These are phyloP conservation scores for Pyralis farinalis DNA, from an alignment of 2,888 invertebrate genomes.

Conservation along the genomic window DNA sequence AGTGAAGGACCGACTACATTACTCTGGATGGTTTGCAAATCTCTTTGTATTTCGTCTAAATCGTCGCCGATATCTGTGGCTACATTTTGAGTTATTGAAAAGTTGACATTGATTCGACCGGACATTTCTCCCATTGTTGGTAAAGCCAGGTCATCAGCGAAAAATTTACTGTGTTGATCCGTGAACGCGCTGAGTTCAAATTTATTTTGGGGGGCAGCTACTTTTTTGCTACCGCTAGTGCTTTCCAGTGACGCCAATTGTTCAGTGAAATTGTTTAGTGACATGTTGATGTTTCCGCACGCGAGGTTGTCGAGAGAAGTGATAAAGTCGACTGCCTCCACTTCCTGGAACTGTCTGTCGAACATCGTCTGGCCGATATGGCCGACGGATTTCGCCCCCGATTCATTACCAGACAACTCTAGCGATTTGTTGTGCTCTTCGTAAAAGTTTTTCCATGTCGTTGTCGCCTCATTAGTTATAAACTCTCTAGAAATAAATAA, in stretches of 20 bases:
- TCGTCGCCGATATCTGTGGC: conserved; percentile 37
- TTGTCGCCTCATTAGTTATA: conserved; percentile 64
- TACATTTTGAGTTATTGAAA: conserved; percentile 45
- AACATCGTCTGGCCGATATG: conserved; percentile 58
- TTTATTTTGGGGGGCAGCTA: conserved; percentile 37
- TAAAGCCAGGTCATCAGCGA: conserved; percentile 45
- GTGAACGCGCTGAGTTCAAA: conserved; percentile 58
- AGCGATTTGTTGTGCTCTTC: conserved; percentile 67
- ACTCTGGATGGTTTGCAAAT: conserved; percentile 28
- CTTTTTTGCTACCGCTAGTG: conserved; percentile 39
- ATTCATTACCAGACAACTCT: conserved; percentile 62
- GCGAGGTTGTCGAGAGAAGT: conserved; percentile 28
- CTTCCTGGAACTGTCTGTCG: conserved; percentile 62
- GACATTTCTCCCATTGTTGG: conserved; percentile 43
- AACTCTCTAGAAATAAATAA: conserved; percentile 51
- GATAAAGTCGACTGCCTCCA: conserved; percentile 47
- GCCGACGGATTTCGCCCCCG: conserved; percentile 37
- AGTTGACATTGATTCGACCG: conserved; percentile 53
- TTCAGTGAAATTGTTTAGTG: conserved; percentile 46
- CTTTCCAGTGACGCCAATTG: conserved; percentile 44
- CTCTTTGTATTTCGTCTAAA: conserved; percentile 56
- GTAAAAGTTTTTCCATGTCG: conserved; percentile 71
- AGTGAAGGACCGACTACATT: conserved; percentile 35
- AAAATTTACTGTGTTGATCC: conserved; percentile 52
- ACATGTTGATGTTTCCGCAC: conserved; percentile 32